Conservation (phyloP, 92 coral and sea anemone species). For the Montipora capitata region DNA sequence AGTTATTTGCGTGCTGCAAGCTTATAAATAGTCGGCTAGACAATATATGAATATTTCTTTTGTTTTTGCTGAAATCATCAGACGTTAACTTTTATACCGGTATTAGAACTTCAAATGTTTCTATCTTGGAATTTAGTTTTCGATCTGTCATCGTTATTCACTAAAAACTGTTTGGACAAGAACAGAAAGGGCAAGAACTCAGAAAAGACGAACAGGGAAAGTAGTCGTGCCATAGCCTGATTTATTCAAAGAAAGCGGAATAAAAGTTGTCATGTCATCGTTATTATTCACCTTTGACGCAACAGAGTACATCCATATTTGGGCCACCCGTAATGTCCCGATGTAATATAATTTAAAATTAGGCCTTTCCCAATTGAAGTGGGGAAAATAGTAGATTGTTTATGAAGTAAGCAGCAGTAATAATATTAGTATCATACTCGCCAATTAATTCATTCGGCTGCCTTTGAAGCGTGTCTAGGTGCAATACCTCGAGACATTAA, state of each 20-base stretch:
- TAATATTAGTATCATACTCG: no score
- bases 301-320: neutral
- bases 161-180: no score
- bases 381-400: no score
- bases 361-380: no score
- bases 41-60: slow-evolving; percentile 32
- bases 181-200: no score
- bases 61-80: slow-evolving; percentile 2
- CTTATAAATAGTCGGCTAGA: slow-evolving; percentile 13
- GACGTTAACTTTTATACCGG: neutral
- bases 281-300: neutral
- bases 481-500: no score
- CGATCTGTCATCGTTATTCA: neutral
- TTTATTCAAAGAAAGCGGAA: neutral
- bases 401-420: no score
- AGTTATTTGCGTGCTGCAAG: slow-evolving; percentile 31
- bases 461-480: no score
- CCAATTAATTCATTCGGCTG: no score
- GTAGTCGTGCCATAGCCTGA: neutral
- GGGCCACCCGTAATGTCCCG: neutral
- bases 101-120: neutral
- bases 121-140: neutral
- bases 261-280: slow-evolving; percentile 15
- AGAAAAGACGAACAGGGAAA: neutral
- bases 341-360: no score